Percentiles rank a stretch among this genome's conserved stretches.
Evolutionary conservation across 1,140 invertebrate species (phyloP).

Genomic region (Bombus waltoni): DNA sequence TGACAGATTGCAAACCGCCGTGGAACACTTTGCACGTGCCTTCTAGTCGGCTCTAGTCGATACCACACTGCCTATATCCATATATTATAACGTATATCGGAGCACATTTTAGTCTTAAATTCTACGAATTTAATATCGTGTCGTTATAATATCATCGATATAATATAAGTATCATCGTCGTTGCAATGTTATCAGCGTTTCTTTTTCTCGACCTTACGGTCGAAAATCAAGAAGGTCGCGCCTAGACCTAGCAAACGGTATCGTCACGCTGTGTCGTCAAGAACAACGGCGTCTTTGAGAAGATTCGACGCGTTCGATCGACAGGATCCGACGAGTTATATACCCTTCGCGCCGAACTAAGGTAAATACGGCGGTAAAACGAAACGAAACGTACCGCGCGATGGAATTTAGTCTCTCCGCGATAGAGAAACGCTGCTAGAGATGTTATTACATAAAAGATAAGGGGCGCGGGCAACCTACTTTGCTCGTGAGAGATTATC

Average conservation of each 20-base stretch:
- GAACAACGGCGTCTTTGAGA: neutral
- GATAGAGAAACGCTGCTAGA: constrained; percentile 26
- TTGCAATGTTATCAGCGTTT: neutral
- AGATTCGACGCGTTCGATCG: neutral
- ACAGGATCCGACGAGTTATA: neutral
- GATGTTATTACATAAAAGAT: constrained; percentile 59
- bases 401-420: neutral
- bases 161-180: neutral
- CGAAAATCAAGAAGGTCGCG: neutral
- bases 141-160: no score
- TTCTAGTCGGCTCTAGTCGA: neutral
- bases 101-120: no score
- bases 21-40: constrained; percentile 41
- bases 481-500: constrained; percentile 48
- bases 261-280: neutral
- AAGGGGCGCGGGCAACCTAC: constrained; percentile 36
- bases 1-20: constrained; percentile 4
- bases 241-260: neutral
- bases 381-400: neutral
- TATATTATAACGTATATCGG: no score
- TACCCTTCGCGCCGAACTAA: neutral
- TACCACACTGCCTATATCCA: neutral
- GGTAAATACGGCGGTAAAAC: constrained; percentile 5
- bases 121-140: neutral
- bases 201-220: neutral